Evolutionary conservation across 2,113 vertebrate species (phyloP).

Genomic region (Peromyscus californicus): DNA sequence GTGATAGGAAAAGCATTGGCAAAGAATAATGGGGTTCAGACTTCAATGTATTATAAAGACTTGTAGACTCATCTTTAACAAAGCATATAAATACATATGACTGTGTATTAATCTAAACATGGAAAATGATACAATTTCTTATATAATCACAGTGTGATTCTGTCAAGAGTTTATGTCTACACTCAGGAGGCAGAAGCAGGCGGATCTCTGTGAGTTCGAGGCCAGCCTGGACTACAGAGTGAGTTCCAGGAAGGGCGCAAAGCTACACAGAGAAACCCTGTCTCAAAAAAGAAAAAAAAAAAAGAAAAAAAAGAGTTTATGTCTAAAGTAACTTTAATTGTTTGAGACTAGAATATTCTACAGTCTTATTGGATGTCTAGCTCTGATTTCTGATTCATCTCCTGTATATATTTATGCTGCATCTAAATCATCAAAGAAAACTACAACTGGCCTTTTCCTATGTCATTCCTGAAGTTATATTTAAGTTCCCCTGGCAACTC

Average conservation of each 20-base stretch:
- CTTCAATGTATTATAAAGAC: background rate
- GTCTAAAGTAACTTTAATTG: background rate
- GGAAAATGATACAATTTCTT: background rate
- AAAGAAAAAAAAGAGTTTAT: background rate
- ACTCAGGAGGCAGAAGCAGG: no score
- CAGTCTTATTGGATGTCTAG: background rate
- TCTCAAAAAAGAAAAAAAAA: no score
- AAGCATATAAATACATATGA: background rate
- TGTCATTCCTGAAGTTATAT: conserved; percentile 36
- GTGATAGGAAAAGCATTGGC: background rate
- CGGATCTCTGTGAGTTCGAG: no score
- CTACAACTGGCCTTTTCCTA: background rate
- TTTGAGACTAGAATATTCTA: conserved; percentile 1
- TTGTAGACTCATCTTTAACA: conserved; percentile 11
- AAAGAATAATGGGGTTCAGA: background rate
- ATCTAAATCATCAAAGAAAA: background rate
- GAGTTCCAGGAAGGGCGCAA: no score
- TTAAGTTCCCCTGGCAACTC: background rate
- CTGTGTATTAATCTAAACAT: background rate
- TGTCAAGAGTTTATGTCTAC: background rate
- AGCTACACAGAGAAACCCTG: no score
- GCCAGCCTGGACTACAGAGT: no score
- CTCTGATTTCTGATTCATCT: conserved; percentile 11
- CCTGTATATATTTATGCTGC: background rate
- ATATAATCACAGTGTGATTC: background rate